Evolutionary conservation across 2,797 vertebrate genomes (phyloP), one percentile per base, ranked within the genome.

Genomic region (Myotis pilosus): DNA sequence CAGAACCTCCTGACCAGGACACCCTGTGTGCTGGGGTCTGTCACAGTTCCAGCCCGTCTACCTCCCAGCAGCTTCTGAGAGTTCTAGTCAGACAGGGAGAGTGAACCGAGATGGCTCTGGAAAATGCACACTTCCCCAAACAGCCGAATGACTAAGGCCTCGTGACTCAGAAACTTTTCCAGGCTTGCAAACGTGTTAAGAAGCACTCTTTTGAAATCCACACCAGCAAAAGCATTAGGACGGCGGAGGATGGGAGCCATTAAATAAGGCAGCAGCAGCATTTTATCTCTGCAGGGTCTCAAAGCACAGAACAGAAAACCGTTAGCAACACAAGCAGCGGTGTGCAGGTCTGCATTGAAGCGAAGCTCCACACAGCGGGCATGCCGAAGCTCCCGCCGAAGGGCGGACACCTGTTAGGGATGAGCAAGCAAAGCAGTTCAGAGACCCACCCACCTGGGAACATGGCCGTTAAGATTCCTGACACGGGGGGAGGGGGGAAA

Each of bases 391-490:
- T 0, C 36, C 5, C 5, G 0, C 0, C 11, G 5, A 82, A 68
- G 72, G 53, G 80, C 23, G 53, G 83, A n/a, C 15, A 19, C 15
- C 47, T 30, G 47, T 13, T 17, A n/a, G 47, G 44, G 53, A 69
- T 5, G 9, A 55, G 49, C 79, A 38, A 72, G 90, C 82, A 2
- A 92, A 89, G 94, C 96, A 41, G 53, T 23, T 6, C 25, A 0
- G 71, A 75, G 30, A 72, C 79, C 93, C 83, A 97, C 97, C 95
- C 89, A 97, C 97, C 97, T 97, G 81, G 79, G 84, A 53, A 91
- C 20, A n/a, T 1, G 44, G 41, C 92, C 96, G 86, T 97, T 89
- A 97, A 23, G 88, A 71, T 64, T 96, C 97, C 97, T 97, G 96
- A 97, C 89, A 94, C 12, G 9, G 76, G 25, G 51, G 80, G 80